Base-by-base conservation (phyloP, 2,888 invertebrate species). In the Aleiodes leptofemur region DNA sequence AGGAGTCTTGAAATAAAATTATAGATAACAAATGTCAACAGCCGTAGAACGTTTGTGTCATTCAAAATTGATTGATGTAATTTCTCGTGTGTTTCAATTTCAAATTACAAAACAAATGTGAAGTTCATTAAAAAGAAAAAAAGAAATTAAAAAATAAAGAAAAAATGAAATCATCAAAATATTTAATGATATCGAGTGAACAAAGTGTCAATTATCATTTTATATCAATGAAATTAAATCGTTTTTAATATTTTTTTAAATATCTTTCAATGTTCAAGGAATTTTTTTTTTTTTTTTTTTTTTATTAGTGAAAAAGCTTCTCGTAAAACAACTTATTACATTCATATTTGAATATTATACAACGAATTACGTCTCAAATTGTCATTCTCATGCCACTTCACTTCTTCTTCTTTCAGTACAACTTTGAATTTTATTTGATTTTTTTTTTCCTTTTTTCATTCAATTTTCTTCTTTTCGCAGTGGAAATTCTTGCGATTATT, bases 231-330 rank as follows among this genome's bases (percentile, higher is more conserved):
- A 55, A 55, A 55, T 55, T 8, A n/a, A 55, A 55, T 7, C 43
- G 11, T 9, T 55, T n/a, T 9, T 23, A 23, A 23, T 23, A 14
- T 55, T 14, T 61, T 59, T n/a, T 38, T 61, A 6, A n/a, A n/a
- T n/a, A 43, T 43, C 38, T 13, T 14, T 61, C 7, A 38, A 38
- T 74, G 38, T 53, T 59, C 69, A 53, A 59, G 34, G 74, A 66
- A 73, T 73, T 56, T 23, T 83, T 82, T 81, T 85, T 84, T 83
- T 83, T 83, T 85, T 86, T 82, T 85, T 83, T 84, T 83, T 85
- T 85, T 85, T 86, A 86, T 86, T 86, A 84, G 85, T 86, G 86
- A 86, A 86, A 87, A 87, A 86, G 86, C 85, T 85, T 86, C 68
- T 79, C 81, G 83, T 83, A 83, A 85, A 86, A 85, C 84, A 86